A percentile compares a stretch with the other conserved stretches of the same genome.
Evolutionary conservation across 2,888 invertebrate genomes (phyloP).

Genomic region (Asteroscopus sphinx): DNA sequence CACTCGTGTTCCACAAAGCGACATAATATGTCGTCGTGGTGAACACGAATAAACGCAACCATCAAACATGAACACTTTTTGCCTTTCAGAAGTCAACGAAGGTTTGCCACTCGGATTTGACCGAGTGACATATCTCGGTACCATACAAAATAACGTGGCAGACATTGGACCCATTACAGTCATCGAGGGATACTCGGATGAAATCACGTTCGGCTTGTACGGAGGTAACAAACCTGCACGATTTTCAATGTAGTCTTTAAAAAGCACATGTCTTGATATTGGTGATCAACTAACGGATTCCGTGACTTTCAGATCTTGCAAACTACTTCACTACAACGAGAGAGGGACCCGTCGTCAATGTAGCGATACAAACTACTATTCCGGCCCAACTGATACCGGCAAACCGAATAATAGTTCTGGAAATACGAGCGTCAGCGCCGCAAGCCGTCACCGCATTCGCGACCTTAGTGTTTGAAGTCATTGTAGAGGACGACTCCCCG

Average conservation of each 20-base stretch:
- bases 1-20: too few species aligned
- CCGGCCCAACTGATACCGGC: slow-evolving; percentile 49
- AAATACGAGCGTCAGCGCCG: slow-evolving; percentile 52
- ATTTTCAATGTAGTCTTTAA: neutral
- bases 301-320: slow-evolving; percentile 41
- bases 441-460: slow-evolving; percentile 18
- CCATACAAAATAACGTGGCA: slow-evolving; percentile 28
- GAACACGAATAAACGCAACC: too few species aligned
- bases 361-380: slow-evolving; percentile 40
- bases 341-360: slow-evolving; percentile 33
- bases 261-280: neutral
- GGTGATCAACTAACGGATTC: neutral
- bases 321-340: slow-evolving; percentile 38
- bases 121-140: slow-evolving; percentile 36
- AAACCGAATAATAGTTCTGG: slow-evolving; percentile 50
- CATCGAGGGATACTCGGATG: slow-evolving; percentile 52
- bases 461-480: slow-evolving; percentile 47
- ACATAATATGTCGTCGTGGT: too few species aligned
- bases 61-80: too few species aligned
- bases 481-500: slow-evolving; percentile 16
- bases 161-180: slow-evolving; percentile 55
- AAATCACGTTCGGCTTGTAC: slow-evolving; percentile 48
- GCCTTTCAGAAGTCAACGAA: slow-evolving; percentile 15
- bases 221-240: slow-evolving; percentile 20
- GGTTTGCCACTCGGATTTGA: slow-evolving; percentile 2